These are phyloP conservation scores for Poeciliopsis turrubarensis DNA, from an alignment of 2,113 vertebrate species.

Conservation along the genomic window DNA sequence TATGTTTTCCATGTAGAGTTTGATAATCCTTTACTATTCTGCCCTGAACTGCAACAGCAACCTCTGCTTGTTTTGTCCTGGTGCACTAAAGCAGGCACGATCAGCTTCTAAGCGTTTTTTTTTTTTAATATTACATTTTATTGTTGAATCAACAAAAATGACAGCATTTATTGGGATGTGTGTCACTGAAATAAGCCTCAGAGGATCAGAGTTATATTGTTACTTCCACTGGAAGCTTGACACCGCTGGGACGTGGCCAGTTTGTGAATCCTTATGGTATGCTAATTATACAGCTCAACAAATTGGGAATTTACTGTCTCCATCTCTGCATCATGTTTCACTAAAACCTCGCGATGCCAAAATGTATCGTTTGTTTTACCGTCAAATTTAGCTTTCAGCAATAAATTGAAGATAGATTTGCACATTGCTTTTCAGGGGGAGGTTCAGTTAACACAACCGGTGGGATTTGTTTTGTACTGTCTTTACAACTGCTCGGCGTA, in stretches of 20 bases:
- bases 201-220: background rate
- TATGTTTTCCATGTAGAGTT: too few relatives aligned
- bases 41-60: too few relatives aligned
- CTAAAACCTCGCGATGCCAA: background rate
- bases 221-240: background rate
- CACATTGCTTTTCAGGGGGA: slow-evolving; percentile 5
- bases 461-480: slow-evolving; percentile 8
- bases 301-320: background rate
- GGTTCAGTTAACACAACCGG: slow-evolving; percentile 19
- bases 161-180: background rate
- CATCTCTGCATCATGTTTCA: background rate
- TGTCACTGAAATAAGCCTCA: background rate
- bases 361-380: background rate
- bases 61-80: background rate
- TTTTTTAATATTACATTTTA: too few relatives aligned
- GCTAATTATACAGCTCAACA: background rate
- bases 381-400: background rate
- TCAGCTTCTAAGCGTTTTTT: background rate
- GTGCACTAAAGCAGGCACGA: background rate
- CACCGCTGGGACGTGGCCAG: background rate
- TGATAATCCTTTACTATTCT: too few relatives aligned
- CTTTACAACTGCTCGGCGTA: slow-evolving; percentile 7
- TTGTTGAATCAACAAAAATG: background rate
- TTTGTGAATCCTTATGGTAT: background rate
- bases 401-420: background rate